These are phyloP conservation scores for Galago senegalensis DNA, from an alignment of 2,797 vertebrate genomes.

Conservation along the genomic window DNA sequence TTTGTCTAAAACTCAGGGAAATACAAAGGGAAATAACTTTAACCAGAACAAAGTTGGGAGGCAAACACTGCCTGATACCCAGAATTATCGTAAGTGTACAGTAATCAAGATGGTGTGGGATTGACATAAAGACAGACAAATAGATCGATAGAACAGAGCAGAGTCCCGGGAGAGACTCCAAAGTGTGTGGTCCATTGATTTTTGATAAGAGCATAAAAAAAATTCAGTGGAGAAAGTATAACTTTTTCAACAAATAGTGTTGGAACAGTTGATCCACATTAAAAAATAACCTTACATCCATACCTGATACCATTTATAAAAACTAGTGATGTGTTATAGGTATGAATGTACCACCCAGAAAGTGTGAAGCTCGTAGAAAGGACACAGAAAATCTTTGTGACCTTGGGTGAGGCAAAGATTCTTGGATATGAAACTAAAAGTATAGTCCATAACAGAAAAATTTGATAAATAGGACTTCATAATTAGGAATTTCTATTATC, in stretches of 20 bases:
- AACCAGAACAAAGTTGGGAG: neutral
- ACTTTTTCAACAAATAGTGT: neutral
- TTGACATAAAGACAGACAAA: neutral
- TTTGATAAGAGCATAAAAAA: neutral
- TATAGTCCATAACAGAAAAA: neutral
- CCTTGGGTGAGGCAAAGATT: neutral
- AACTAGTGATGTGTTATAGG: neutral
- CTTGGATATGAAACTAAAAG: neutral
- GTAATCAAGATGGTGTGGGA: neutral
- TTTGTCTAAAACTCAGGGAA: neutral
- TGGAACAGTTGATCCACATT: neutral
- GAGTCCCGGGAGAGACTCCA: neutral
- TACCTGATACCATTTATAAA: neutral
- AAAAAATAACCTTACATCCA: neutral
- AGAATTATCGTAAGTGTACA: constrained; percentile 8
- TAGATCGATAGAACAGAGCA: neutral
- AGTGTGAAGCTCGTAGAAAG: neutral
- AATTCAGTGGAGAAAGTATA: neutral
- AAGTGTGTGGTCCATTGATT: neutral
- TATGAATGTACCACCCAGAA: neutral
- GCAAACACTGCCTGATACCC: neutral
- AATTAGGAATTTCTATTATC: neutral
- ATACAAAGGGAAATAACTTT: neutral
- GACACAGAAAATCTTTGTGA: neutral
- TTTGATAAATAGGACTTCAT: neutral